Conservation (phyloP, 2,113 vertebrate species). For the Hemiscyllium ocellatum region DNA sequence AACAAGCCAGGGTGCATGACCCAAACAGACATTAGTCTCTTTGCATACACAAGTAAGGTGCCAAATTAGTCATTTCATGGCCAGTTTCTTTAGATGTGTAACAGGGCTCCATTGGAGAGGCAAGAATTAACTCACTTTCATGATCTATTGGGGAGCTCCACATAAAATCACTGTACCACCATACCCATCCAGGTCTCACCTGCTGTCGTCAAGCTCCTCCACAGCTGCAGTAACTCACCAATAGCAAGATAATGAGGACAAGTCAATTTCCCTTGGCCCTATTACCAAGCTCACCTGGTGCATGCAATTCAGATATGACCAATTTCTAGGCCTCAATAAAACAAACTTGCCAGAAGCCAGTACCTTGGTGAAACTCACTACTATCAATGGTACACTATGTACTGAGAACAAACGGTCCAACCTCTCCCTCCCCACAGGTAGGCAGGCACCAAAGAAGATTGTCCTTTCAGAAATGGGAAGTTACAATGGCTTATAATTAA, state of each 20-base stretch:
- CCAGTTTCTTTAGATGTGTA: neutral
- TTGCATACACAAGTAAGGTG: neutral
- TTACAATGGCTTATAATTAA: neutral
- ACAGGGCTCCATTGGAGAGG: neutral
- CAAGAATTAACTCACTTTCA: too few relatives aligned
- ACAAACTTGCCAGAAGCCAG: neutral
- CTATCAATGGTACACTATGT: neutral
- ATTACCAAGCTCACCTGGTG: neutral
- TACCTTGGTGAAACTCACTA: neutral
- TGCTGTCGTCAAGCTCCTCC: neutral
- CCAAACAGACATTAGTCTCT: neutral
- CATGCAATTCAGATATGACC: neutral
- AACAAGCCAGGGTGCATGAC: too few relatives aligned
- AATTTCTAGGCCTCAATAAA: neutral
- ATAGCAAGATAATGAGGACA: neutral
- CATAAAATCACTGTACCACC: neutral
- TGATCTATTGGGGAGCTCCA: too few relatives aligned
- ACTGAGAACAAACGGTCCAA: neutral
- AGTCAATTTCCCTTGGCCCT: neutral
- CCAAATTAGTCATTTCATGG: neutral
- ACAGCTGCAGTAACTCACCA: neutral
- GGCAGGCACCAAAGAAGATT: neutral
- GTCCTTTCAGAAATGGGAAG: neutral
- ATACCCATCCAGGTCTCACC: neutral
- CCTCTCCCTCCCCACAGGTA: neutral